Evolutionary conservation across 2,888 invertebrate genomes (phyloP).

Genomic region (Trichopria drosophilae): DNA sequence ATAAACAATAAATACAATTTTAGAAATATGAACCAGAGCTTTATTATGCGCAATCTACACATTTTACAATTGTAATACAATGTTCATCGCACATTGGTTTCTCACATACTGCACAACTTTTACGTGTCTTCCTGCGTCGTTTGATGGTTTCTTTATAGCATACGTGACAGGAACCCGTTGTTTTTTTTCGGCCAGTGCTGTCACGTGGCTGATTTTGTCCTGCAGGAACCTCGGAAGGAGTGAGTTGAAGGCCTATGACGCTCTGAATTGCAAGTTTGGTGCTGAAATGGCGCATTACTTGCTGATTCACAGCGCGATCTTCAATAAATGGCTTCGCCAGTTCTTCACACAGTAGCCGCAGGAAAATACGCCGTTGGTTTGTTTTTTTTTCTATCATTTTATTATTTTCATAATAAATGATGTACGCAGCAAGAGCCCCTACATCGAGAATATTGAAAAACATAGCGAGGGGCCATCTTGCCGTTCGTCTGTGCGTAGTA

Average conservation of each 20-base stretch:
- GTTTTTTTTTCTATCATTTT: slow-evolving; percentile 31
- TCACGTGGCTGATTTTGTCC: too few species aligned
- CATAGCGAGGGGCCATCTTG: slow-evolving; percentile 29
- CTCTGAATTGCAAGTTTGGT: slow-evolving; percentile 9
- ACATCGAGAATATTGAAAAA: slow-evolving; percentile 16
- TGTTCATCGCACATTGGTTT: not conserved
- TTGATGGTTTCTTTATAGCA: slow-evolving; percentile 8
- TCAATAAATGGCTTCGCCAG: slow-evolving; percentile 5
- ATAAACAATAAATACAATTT: too few species aligned
- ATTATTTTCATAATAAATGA: slow-evolving; percentile 37
- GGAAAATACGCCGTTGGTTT: slow-evolving; percentile 21
- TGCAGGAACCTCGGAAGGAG: too few species aligned
- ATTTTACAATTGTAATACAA: not conserved
- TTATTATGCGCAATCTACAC: not conserved
- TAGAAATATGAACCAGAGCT: too few species aligned
- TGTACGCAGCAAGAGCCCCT: slow-evolving; percentile 21
- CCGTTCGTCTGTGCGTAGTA: slow-evolving; percentile 32
- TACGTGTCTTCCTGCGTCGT: slow-evolving; percentile 10
- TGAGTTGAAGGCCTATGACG: not conserved
- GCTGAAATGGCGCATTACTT: slow-evolving; percentile 4
- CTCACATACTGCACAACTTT: not conserved
- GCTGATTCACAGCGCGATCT: slow-evolving; percentile 1
- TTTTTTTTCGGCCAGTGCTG: not conserved
- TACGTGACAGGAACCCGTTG: slow-evolving; percentile 7
- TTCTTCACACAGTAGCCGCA: not conserved